Conservation (phyloP, 2,888 invertebrate genomes). For the Sphaerolaimus hirsutus region DNA sequence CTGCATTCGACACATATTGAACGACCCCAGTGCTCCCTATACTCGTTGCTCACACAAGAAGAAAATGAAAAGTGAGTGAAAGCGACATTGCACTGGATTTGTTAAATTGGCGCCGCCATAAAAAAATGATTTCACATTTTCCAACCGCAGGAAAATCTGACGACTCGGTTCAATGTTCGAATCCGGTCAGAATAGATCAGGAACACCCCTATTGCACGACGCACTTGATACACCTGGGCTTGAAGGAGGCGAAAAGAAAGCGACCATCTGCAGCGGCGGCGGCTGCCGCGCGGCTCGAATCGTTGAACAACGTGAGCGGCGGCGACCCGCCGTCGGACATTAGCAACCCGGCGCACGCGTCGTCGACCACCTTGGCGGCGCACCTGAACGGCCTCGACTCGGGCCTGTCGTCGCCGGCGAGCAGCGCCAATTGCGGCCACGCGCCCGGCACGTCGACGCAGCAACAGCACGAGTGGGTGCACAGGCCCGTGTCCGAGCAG, state of each 20-base stretch:
- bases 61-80: conserved; percentile 27
- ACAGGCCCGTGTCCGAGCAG: too few relatives aligned
- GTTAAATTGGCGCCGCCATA: not conserved
- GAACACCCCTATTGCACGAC: conserved; percentile 14
- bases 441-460: too few relatives aligned
- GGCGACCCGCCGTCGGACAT: not conserved
- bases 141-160: not conserved
- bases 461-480: too few relatives aligned
- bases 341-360: not conserved
- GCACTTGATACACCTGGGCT: conserved; percentile 17
- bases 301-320: too few relatives aligned
- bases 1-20: conserved; percentile 57
- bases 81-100: conserved; percentile 12
- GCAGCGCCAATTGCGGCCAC: too few relatives aligned
- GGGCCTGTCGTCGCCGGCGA: not conserved
- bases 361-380: not conserved
- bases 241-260: conserved; percentile 11
- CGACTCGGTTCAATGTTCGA: conserved; percentile 11
- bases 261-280: not conserved
- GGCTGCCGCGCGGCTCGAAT: too few relatives aligned
- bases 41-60: conserved; percentile 48
- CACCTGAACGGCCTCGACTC: not conserved
- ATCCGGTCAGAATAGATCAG: conserved; percentile 12
- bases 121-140: not conserved
- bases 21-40: conserved; percentile 57